These are phyloP conservation scores for Cryptotis parvus DNA, from an alignment of 2,113 vertebrate species.

Conservation along the genomic window DNA sequence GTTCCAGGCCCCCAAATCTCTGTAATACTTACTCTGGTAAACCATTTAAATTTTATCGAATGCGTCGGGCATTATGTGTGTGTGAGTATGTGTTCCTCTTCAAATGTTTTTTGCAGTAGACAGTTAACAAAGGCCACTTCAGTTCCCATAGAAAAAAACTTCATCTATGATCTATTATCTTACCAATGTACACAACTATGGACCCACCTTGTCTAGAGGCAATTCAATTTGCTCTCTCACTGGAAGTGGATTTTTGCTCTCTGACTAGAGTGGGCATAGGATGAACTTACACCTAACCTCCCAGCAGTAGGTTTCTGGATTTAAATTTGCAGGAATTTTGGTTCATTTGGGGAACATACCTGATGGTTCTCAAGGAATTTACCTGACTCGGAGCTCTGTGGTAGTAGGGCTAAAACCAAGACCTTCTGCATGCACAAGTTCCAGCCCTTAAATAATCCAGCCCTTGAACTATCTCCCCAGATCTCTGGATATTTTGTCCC, in stretches of 20 bases:
- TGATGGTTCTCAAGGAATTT: too few species aligned
- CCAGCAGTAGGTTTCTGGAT: neutral
- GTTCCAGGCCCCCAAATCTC: neutral
- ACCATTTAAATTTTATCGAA: slow-evolving; percentile 5
- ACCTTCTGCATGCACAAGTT: too few species aligned
- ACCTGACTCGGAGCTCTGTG: too few species aligned
- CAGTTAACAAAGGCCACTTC: neutral
- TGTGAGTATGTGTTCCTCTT: neutral
- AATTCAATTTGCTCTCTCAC: neutral
- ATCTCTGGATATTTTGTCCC: neutral
- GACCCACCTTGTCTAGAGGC: neutral
- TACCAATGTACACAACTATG: neutral
- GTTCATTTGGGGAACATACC: too few species aligned
- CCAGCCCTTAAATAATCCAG: too few species aligned
- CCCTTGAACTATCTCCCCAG: too few species aligned
- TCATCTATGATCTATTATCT: neutral
- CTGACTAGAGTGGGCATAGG: neutral
- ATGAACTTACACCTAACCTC: neutral
- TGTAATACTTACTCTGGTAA: slow-evolving; percentile 2
- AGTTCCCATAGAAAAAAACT: neutral
- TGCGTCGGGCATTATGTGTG: neutral
- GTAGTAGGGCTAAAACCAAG: too few species aligned
- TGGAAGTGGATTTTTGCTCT: neutral
- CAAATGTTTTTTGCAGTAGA: neutral
- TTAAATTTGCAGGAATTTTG: slow-evolving; percentile 1